Base-by-base conservation (phyloP, 1,140 invertebrate genomes). In the Colletes gigas region DNA sequence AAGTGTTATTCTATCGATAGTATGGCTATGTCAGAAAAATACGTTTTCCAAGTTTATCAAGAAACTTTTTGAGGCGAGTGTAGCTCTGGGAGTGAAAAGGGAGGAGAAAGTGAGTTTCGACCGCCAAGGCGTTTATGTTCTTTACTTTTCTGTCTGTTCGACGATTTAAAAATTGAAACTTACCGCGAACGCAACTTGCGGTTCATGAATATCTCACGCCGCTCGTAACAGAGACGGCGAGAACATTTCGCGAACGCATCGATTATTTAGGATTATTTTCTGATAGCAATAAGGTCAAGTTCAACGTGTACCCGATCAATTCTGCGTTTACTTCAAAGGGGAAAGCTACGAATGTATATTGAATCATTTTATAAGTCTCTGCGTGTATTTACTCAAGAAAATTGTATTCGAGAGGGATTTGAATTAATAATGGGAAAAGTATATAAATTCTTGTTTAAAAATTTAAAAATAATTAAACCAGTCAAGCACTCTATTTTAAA, bases 141-240 rank as follows among this genome's bases (percentile, higher is more conserved):
- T 44, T 81, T 80, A 71, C 19, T 67, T 71, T 68, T 68, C 50
- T 72, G 71, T 70, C 54, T 62, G 55, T 52, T 62, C 9, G 8
- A 21, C 60, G 76, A 52, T 70, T 80, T 81, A 75, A 70, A 62
- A 75, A 84, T 84, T 84, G 78, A 84, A 74, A 71, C 57, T 70
- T 66, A 75, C 66, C 77, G 6, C 4, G 69, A 63, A 65, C 62
- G 57, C 30, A 57, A 73, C 69, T 80, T 44, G 54, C 39, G 15
- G 39, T 63, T 78, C 83, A 54, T 78, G 81, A 83, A 83, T 83
- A 67, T 41, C 74, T 21, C 41, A 66, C 30, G 19, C 52, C 4
- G 3, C 50, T 57, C n/a, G 62, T 5, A 10, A 21, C 5, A 14
- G 10, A 15, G 19, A 41, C n/a, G 52, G 12, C 14, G 0, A 67